These are phyloP conservation scores for Helicorthomorpha holstii DNA, from an alignment of 1,140 invertebrate species.

Conservation along the genomic window DNA sequence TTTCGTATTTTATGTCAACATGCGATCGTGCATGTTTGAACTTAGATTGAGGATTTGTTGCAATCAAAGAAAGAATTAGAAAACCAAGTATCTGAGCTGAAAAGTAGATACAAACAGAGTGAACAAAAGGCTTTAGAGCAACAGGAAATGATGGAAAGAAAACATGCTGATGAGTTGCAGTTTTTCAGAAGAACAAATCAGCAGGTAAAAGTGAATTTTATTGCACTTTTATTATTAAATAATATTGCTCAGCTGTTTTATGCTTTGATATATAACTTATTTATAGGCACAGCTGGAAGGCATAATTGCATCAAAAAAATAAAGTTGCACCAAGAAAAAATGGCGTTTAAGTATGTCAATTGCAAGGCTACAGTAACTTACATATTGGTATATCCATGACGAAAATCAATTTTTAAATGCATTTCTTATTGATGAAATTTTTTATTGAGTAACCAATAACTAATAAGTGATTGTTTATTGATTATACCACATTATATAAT, in stretches of 20 bases:
- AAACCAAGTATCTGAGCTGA: conserved; percentile 58
- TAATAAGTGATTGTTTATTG: no score
- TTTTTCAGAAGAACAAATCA: conserved; percentile 85
- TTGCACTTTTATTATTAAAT: neutral
- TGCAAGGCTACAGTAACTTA: no score
- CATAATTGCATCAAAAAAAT: conserved; percentile 80
- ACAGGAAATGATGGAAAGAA: conserved; percentile 68
- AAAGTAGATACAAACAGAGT: conserved; percentile 63
- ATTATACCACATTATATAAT: no score
- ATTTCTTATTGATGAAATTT: no score
- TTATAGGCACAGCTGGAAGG: conserved; percentile 75
- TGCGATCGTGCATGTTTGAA: neutral
- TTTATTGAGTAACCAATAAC: no score
- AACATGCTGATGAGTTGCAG: conserved; percentile 74
- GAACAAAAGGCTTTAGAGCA: conserved; percentile 70
- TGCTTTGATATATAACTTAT: conserved; percentile 8
- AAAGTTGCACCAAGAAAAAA: no score
- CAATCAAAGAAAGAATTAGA: conserved; percentile 54
- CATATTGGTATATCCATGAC: no score
- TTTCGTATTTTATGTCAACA: neutral
- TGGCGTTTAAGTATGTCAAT: no score
- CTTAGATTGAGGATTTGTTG: conserved; percentile 40
- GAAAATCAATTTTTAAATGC: no score
- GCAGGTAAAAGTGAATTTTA: conserved; percentile 58
- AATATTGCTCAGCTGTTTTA: neutral